These are phyloP conservation scores for Calosoma granatense DNA, from an alignment of 1,140 invertebrate species.

Conservation along the genomic window DNA sequence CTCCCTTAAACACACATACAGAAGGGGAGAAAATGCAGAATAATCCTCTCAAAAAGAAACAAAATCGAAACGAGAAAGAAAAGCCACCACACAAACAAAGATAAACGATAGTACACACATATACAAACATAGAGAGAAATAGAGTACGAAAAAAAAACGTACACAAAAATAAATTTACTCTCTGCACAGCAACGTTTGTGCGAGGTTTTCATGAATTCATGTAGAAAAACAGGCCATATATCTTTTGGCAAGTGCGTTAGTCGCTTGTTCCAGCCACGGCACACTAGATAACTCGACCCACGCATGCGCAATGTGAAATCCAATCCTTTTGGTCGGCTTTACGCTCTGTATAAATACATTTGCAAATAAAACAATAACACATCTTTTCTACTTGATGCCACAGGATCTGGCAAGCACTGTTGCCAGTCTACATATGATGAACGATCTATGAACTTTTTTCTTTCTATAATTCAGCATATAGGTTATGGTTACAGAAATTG, in stretches of 20 bases:
- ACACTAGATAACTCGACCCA: not conserved
- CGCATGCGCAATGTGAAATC: not conserved
- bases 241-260: constrained; percentile 3
- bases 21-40: no score
- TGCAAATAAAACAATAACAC: not conserved
- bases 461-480: no score
- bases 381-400: not conserved
- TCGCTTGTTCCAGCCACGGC: not conserved
- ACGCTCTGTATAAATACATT: constrained; percentile 1
- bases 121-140: not conserved
- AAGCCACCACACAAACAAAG: not conserved
- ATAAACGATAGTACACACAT: not conserved
- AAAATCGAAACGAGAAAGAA: not conserved
- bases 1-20: no score
- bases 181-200: not conserved
- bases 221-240: constrained; percentile 7
- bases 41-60: no score
- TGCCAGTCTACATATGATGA: not conserved
- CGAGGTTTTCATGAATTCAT: constrained; percentile 4
- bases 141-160: not conserved
- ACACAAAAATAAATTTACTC: constrained; percentile 1
- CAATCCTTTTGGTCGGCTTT: not conserved
- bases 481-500: no score
- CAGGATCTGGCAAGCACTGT: not conserved
- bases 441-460: no score